Percentiles rank a stretch among this genome's conserved stretches.
These are phyloP conservation scores for Etheostoma cragini DNA, from an alignment of 2,113 vertebrate genomes.

Conservation along the genomic window DNA sequence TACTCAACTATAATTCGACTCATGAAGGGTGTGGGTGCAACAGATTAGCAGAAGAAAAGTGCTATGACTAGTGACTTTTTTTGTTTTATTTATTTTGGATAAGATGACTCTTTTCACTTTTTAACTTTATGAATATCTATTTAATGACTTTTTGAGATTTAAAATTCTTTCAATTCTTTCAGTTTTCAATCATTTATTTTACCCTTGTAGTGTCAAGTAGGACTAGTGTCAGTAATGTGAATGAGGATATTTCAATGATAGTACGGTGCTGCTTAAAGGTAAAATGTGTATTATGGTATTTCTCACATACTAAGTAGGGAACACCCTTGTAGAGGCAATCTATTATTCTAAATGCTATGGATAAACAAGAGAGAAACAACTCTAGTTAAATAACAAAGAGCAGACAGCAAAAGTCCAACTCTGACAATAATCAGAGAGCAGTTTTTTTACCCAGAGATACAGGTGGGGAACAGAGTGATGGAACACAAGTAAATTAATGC, in stretches of 20 bases:
- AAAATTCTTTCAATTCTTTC: not conserved
- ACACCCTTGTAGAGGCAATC: not conserved
- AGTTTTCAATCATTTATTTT: not conserved
- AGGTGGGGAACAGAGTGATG: conserved; percentile 30
- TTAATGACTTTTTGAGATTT: not conserved
- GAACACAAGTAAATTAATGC: conserved; percentile 57
- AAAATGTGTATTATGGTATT: not conserved
- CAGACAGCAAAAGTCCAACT: conserved; percentile 29
- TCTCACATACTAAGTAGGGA: no score
- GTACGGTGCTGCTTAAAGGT: not conserved
- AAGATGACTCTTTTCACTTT: conserved; percentile 2
- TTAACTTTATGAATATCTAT: not conserved
- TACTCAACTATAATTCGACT: conserved; percentile 17
- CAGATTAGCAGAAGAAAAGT: conserved; percentile 13
- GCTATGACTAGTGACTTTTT: not conserved
- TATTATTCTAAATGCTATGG: not conserved
- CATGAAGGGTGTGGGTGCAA: conserved; percentile 4
- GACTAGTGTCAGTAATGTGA: no score
- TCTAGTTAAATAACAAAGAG: not conserved
- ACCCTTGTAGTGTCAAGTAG: no score
- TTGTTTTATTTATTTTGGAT: not conserved
- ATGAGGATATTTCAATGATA: no score
- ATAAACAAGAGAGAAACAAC: not conserved
- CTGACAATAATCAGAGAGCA: conserved; percentile 54
- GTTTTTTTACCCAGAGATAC: conserved; percentile 39